These are phyloP conservation scores for Phalacrocorax brasilianus DNA, from an alignment of 2,113 vertebrate genomes.

Conservation along the genomic window DNA sequence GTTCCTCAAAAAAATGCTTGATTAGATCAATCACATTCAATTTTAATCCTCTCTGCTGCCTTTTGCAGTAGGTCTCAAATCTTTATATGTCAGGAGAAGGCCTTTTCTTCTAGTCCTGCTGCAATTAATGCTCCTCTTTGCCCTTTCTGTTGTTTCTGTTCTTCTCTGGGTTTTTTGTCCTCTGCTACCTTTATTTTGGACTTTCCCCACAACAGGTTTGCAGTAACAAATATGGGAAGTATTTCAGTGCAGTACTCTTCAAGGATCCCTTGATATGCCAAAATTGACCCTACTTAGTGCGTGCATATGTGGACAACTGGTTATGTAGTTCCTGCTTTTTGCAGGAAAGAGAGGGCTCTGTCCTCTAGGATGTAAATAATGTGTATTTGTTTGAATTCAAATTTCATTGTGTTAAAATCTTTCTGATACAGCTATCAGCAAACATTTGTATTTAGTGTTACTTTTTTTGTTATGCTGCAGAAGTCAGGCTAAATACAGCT, in stretches of 20 bases:
- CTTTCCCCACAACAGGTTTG: neutral
- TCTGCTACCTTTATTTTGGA: neutral
- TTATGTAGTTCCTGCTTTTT: neutral
- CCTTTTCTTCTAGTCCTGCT: neutral
- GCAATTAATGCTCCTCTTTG: neutral
- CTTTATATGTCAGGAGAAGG: neutral
- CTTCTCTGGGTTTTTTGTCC: neutral
- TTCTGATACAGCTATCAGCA: neutral
- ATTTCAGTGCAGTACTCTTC: neutral
- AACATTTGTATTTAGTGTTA: neutral
- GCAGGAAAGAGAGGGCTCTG: neutral
- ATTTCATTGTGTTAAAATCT: neutral
- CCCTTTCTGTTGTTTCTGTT: neutral
- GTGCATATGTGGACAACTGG: rapidly evolving
- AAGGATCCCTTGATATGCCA: neutral
- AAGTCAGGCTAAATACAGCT: neutral
- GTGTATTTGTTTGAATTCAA: neutral
- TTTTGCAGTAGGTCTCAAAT: neutral
- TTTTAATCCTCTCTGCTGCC: neutral
- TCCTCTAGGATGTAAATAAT: neutral
- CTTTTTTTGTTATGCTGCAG: neutral
- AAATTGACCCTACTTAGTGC: neutral
- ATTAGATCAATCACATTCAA: neutral
- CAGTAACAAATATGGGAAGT: neutral
- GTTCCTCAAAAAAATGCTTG: neutral